A percentile compares a stretch with the other conserved stretches of the same genome.
Evolutionary conservation across 2,797 vertebrate species (phyloP).

Genomic region (Sebastes goodei): DNA sequence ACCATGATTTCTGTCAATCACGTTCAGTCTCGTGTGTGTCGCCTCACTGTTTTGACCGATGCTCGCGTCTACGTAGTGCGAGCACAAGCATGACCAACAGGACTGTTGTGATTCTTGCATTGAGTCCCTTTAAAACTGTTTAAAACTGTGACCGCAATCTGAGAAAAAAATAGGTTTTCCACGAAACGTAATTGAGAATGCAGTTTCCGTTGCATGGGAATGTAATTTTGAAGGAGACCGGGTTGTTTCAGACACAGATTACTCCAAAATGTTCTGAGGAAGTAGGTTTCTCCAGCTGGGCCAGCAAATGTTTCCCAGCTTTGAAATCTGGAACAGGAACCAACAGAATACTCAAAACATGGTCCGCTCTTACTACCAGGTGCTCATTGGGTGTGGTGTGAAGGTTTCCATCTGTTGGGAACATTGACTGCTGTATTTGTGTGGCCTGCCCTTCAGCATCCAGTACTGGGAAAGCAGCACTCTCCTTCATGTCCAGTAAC

Average conservation of each 20-base stretch:
- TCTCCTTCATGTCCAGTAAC: neutral
- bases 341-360: neutral
- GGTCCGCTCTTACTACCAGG: neutral
- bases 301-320: constrained; percentile 9
- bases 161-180: too few relatives aligned
- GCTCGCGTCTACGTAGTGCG: too few relatives aligned
- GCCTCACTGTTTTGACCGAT: too few relatives aligned
- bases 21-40: too few relatives aligned
- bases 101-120: too few relatives aligned
- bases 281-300: neutral
- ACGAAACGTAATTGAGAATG: too few relatives aligned
- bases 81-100: too few relatives aligned
- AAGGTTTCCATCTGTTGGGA: constrained; percentile 6
- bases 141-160: too few relatives aligned
- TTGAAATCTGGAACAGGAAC: neutral
- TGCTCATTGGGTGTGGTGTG: constrained; percentile 5
- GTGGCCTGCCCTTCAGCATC: constrained; percentile 19
- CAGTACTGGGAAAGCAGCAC: constrained; percentile 2
- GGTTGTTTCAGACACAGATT: neutral
- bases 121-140: too few relatives aligned
- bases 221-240: too few relatives aligned
- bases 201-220: too few relatives aligned
- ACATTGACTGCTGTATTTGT: neutral
- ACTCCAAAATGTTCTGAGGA: neutral
- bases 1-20: too few relatives aligned